These are phyloP conservation scores for Cordilura impudica DNA, from an alignment of 2,888 invertebrate genomes.

Conservation along the genomic window DNA sequence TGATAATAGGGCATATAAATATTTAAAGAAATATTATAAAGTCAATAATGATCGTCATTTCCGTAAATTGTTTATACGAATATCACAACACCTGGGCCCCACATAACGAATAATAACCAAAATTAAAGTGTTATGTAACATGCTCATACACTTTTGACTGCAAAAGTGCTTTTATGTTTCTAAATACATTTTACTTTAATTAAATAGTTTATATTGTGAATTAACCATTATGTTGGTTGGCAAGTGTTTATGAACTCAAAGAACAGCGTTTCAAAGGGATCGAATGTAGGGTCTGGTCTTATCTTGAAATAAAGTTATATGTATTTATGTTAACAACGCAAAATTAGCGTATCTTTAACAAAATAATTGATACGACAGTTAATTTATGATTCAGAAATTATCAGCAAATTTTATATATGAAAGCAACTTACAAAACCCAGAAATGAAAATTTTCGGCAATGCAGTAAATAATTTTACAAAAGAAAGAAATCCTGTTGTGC, in stretches of 20 bases:
- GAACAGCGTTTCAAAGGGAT: background rate
- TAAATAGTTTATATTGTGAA: too few species aligned
- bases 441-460: too few species aligned
- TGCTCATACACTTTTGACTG: too few species aligned
- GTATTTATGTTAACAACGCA: background rate
- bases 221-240: too few species aligned
- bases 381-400: slow-evolving; percentile 20
- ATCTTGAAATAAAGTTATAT: background rate
- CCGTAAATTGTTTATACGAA: slow-evolving; percentile 16
- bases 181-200: too few species aligned
- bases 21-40: too few species aligned
- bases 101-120: too few species aligned
- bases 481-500: slow-evolving; percentile 24
- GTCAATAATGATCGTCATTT: slow-evolving; percentile 19
- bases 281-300: background rate
- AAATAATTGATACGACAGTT: slow-evolving; percentile 10
- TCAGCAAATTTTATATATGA: background rate
- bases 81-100: background rate
- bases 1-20: slow-evolving; percentile 20
- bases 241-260: background rate
- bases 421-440: background rate
- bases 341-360: slow-evolving; percentile 1
- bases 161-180: too few species aligned
- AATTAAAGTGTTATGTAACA: too few species aligned
- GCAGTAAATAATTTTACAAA: background rate